phyloP scores from a whole-genome alignment of 2,113 vertebrate genomes.

The Anseranas semipalmata region DNA sequence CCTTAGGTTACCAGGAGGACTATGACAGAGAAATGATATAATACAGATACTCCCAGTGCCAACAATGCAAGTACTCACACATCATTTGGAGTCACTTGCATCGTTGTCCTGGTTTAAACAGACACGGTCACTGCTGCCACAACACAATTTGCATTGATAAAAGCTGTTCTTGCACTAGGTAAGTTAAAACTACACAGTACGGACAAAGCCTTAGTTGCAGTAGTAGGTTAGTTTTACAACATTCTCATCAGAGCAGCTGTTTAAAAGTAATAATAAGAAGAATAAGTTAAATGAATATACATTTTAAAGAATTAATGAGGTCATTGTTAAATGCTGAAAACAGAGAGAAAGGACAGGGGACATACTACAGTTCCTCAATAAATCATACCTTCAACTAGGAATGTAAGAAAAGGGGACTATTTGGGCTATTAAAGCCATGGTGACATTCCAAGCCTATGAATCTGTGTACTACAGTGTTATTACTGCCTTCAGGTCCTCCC shows the following conservation, averaged over 20 bases:
- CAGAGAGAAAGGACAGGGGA: not conserved
- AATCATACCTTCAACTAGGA: not conserved
- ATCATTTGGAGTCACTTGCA: not conserved
- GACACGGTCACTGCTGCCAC: not conserved
- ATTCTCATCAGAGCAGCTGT: not conserved
- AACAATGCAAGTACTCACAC: not conserved
- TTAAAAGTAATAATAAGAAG: not conserved
- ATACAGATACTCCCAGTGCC: not conserved
- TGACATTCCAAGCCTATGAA: slow-evolving; percentile 51
- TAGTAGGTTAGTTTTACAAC: not conserved
- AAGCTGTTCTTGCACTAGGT: not conserved
- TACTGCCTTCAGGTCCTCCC: slow-evolving; percentile 36
- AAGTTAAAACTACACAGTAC: not conserved
- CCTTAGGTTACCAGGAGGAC: not conserved
- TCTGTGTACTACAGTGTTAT: not conserved
- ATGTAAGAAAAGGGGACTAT: not conserved
- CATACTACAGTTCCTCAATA: not conserved
- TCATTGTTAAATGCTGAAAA: not conserved
- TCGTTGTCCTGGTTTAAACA: not conserved
- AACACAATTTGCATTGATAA: not conserved
- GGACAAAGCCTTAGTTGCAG: not conserved
- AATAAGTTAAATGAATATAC: not conserved
- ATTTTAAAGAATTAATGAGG: not conserved
- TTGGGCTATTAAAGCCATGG: not conserved
- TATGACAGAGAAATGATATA: not conserved